Conservation (phyloP, 2,113 vertebrate species). For the Clarias gariepinus region DNA sequence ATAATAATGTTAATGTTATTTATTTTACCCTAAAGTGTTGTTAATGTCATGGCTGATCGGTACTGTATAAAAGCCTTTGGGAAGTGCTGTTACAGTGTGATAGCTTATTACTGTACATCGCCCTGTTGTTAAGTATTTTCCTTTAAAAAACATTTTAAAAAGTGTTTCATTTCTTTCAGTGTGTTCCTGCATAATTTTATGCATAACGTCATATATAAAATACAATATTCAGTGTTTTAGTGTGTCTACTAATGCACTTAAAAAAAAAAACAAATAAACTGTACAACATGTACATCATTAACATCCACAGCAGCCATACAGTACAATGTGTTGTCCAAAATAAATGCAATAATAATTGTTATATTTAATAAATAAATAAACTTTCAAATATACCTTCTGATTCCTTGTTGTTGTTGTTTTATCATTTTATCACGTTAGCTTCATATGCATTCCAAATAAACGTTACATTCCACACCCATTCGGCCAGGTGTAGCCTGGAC, state of each 20-base stretch:
- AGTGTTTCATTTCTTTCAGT: neutral
- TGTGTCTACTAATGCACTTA: neutral
- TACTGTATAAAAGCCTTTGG: neutral
- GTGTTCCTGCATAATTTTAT: neutral
- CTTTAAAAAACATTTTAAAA: neutral
- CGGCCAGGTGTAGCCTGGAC: neutral
- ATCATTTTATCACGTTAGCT: neutral
- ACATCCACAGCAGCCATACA: neutral
- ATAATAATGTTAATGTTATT: too few species aligned
- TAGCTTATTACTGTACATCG: neutral
- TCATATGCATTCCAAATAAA: neutral
- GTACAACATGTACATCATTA: neutral
- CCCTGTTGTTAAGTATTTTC: neutral
- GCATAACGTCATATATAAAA: neutral
- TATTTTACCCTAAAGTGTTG: too few species aligned
- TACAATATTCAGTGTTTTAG: neutral
- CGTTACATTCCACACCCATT: neutral
- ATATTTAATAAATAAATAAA: too few species aligned
- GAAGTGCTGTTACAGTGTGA: neutral
- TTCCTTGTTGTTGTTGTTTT: neutral
- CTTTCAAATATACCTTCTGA: neutral
- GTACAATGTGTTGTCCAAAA: neutral
- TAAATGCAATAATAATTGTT: neutral
- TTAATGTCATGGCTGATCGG: too few species aligned
- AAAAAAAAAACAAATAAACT: neutral